These are phyloP conservation scores for Thyatira batis DNA, from an alignment of 2,888 invertebrate genomes.

Conservation along the genomic window DNA sequence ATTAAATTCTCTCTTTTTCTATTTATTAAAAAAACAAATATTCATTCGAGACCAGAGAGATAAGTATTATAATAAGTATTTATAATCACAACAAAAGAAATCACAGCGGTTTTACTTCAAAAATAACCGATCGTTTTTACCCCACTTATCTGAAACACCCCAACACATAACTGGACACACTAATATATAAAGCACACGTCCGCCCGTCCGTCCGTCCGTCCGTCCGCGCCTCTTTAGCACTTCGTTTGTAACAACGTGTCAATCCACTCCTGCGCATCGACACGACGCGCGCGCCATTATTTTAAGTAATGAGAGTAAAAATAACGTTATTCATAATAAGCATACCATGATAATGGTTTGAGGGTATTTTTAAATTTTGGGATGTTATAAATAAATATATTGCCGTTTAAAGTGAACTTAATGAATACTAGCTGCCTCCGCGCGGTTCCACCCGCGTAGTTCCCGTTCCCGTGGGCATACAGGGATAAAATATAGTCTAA, in stretches of 20 bases:
- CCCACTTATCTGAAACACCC: background rate
- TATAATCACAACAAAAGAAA: too few relatives aligned
- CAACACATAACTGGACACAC: constrained; percentile 4
- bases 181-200: constrained; percentile 18
- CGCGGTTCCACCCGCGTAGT: too few relatives aligned
- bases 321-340: background rate
- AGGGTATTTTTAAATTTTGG: background rate
- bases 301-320: constrained; percentile 1
- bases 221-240: constrained; percentile 54
- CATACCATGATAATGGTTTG: too few relatives aligned
- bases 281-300: constrained; percentile 7
- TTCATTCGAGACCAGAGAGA: too few relatives aligned
- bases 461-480: too few relatives aligned
- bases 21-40: too few relatives aligned
- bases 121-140: background rate
- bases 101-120: background rate
- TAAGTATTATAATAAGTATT: too few relatives aligned
- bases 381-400: too few relatives aligned
- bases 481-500: too few relatives aligned
- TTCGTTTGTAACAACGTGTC: constrained; percentile 46
- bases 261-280: constrained; percentile 37
- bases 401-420: too few relatives aligned
- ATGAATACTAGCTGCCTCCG: too few relatives aligned
- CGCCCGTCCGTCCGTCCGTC: constrained; percentile 20
- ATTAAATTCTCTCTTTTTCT: too few relatives aligned